Base-by-base conservation (phyloP, 2,797 vertebrate genomes). In the Microctenopoma stevenorrisi region DNA sequence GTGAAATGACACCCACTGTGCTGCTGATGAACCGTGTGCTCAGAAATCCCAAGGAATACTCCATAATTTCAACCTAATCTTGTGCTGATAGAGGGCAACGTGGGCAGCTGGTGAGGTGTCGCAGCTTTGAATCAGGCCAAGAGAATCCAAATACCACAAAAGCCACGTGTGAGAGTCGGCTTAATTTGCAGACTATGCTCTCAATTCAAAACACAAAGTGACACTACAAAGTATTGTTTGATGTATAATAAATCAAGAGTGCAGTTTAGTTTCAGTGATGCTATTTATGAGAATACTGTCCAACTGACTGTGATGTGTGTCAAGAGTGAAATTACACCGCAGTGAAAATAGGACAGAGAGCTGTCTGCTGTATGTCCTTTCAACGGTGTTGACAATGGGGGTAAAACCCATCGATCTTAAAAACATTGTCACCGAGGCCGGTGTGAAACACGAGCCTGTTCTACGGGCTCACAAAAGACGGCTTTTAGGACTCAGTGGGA, bases 21-120 rank as follows among this genome's bases (percentile, higher is more conserved):
- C 26, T 15, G 60, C 82, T 86, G 88, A 91, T 88, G 83, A 91
- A 82, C 79, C 64, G 66, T 74, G 79, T 89, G 86, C 84, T 88
- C 75, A 68, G 81, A 68, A 84, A 88, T 88, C 76, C 79, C 88
- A 86, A 91, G 89, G 90, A 89, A 91, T 85, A 79, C 82, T 57
- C 80, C 63, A 44, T 85, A 76, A 90, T 84, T 82, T 86, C 43
- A 54, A 61, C 60, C 61, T 8, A 37, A 54, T 50, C 63, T 54
- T 82, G 59, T 1, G 74, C 83, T 86, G 89, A 30, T 81, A 70
- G 74, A 70, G 81, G 79, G 68, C 53, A 58, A 64, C 59, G 40
- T 60, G 71, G 40, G 76, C 22, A 62, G 62, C 53, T 42, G 74
- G 42, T 7, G 5, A 70, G 72, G 73, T 77, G 72, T 78, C 67